These are phyloP conservation scores for Bombylius discolor DNA, from an alignment of 2,888 invertebrate genomes.

Conservation along the genomic window DNA sequence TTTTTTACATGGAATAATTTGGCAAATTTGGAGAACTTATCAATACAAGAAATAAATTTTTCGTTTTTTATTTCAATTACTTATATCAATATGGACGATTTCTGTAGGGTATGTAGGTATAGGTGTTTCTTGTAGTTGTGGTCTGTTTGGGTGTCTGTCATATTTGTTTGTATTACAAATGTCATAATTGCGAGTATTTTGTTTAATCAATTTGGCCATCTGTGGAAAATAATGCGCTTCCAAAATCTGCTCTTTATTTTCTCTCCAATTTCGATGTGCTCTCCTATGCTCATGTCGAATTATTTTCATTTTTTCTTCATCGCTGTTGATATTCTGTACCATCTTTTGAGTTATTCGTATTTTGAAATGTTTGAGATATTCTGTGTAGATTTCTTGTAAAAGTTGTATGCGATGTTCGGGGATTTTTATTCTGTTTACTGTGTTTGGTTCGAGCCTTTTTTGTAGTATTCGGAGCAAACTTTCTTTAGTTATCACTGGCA, in stretches of 20 bases:
- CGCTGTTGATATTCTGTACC: slow-evolving; percentile 1
- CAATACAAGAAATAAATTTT: neutral
- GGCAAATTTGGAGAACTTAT: slow-evolving; percentile 6
- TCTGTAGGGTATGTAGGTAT: slow-evolving; percentile 2
- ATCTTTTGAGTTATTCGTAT: slow-evolving; percentile 3
- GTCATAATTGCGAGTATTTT: slow-evolving; percentile 1
- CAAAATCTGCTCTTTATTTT: slow-evolving; percentile 4
- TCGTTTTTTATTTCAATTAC: neutral
- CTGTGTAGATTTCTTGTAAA: slow-evolving; percentile 4
- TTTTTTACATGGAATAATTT: slow-evolving; percentile 4
- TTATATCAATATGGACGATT: slow-evolving; percentile 5
- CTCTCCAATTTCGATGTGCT: slow-evolving; percentile 1
- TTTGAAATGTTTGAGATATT: neutral
- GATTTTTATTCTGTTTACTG: slow-evolving; percentile 5
- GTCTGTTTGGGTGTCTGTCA: slow-evolving; percentile 4
- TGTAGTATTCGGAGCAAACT: neutral
- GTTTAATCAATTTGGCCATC: slow-evolving; percentile 4
- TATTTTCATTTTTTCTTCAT: slow-evolving; percentile 1
- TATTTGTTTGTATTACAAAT: slow-evolving; percentile 6
- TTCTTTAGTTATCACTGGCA: neutral
- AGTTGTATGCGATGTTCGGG: slow-evolving; percentile 1
- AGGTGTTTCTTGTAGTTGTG: slow-evolving; percentile 6
- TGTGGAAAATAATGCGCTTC: slow-evolving; percentile 5
- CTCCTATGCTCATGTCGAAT: slow-evolving; percentile 5
- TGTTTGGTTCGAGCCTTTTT: neutral